Base-by-base conservation (phyloP, 2,797 vertebrate species). In the Telmatherina bonti region DNA sequence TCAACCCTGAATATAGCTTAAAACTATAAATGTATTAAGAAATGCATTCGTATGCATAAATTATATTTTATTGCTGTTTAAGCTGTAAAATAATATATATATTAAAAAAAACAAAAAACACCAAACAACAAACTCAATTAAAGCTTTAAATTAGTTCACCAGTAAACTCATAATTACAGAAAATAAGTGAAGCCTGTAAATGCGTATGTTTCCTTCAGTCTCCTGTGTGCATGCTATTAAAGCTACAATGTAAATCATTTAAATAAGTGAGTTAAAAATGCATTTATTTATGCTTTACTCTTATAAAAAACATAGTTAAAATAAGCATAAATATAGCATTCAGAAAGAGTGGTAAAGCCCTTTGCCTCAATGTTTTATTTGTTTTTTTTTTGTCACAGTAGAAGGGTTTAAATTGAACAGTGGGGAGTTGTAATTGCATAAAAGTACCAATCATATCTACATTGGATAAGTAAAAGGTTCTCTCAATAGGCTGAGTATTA, bases 391-490 rank as follows among this genome's bases (percentile, higher is more conserved):
- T 60, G n/a, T 68, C 7, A 41, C 8, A 62, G 57, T 26, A 36
- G n/a, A 55, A 57, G 35, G 27, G 65, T 79, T 82, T 82, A 74
- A 83, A 84, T 73, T 80, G 24, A 72, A 85, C 75, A 80, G 43
- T 49, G 33, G 57, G 66, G 66, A 74, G 36, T 67, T 16, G 55
- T 79, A 82, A 85, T 74, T 43, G 1, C 53, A 81, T 85, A 69
- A 74, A 35, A 80, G 81, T 47, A 68, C 72, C 78, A 81, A 87
- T 88, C 79, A 85, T 85, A 84, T 65, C 62, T 82, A 49, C 83
- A 85, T 90, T 88, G 84, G 35, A 69, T 45, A 61, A n/a, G 22
- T 64, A 74, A 68, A 56, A 61, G 49, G 71, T 75, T 68, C n/a
- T 54, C 7, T 1, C 61, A 66, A 69, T 38, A 41, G 54, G 45